Evolutionary conservation across 2,888 invertebrate genomes (phyloP), one percentile per base, ranked within the genome.

Genomic region (Leucophenga maculata): DNA sequence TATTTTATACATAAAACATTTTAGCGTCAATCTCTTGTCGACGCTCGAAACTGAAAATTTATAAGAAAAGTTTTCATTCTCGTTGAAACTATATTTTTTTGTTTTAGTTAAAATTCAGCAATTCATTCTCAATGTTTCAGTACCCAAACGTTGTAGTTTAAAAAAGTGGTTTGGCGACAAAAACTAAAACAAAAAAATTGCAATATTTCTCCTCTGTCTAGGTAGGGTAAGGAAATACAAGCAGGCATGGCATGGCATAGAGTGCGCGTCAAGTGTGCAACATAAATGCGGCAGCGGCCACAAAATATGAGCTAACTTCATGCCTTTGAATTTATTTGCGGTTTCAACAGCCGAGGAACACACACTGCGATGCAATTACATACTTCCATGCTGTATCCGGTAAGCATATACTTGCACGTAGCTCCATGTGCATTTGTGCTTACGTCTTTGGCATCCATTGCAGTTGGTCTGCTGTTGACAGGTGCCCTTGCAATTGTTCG

Each of bases 281-380:
- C 26, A 55, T 20, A 55, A 22, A 22, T 70, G 13, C 67, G 71
- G 71, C 59, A 72, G 69, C 69, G 67, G 59, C 16, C 70, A 67
- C 65, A 68, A 78, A 75, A 77, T 74, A 75, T 74, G 65, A 69
- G 68, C 65, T 69, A 74, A 70, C 71, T 77, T 76, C 65, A 74
- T 78, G 78, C 73, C 72, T 71, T 72, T 80, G 74, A 77, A 76
- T 79, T 78, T 81, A 78, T 81, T 78, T 82, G 79, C 77, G 79
- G 79, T 77, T 76, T 60, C 31, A 39, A 9, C 39, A 39, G 54
- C 60, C 18, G 68, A 69, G 22, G 52, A 50, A 39, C 50, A 16
- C 50, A 50, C 16, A 50, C 14, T 13, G 14, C 6, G 50, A 18
- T 8, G 16, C 50, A 50, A n/a, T 14, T 46, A 14, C 46, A 46